A percentile compares a stretch with the other conserved stretches of the same genome.
Conservation (phyloP, 2,113 vertebrate genomes). For the Chascanopsetta lugubris region DNA sequence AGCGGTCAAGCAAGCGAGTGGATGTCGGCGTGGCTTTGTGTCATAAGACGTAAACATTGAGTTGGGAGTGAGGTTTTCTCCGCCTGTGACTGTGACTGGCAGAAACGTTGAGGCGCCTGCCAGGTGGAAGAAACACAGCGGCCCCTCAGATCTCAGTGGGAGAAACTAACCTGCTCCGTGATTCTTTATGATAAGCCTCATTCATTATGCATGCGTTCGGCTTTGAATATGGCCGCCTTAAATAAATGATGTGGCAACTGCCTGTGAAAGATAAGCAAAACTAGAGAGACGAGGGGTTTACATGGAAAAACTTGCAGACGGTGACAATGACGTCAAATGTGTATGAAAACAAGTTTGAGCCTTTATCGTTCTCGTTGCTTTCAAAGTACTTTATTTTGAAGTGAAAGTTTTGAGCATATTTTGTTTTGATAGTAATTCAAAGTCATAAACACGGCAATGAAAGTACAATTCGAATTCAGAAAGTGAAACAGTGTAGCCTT, state of each 20-base stretch:
- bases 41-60: conserved; percentile 58
- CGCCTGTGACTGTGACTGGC: conserved; percentile 8
- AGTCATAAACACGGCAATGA: too few relatives aligned
- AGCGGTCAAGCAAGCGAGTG: conserved; percentile 59
- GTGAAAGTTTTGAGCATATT: not conserved
- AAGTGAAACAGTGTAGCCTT: too few relatives aligned
- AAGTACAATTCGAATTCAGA: too few relatives aligned
- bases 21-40: conserved; percentile 46
- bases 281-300: conserved; percentile 11
- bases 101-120: conserved; percentile 13
- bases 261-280: conserved; percentile 16
- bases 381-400: too few relatives aligned
- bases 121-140: conserved; percentile 24
- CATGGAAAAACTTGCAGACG: conserved; percentile 1
- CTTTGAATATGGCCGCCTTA: conserved; percentile 46
- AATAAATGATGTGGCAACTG: conserved; percentile 44
- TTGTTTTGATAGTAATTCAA: not conserved
- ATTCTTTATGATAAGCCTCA: conserved; percentile 53
- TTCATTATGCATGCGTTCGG: conserved; percentile 55
- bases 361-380: too few relatives aligned
- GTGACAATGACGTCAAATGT: not conserved
- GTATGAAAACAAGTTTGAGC: not conserved
- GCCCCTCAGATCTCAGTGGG: conserved; percentile 17
- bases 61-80: conserved; percentile 15
- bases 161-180: conserved; percentile 27